Conservation (phyloP, 92 coral and sea anemone genomes). For the Zoanthus solanderi region DNA sequence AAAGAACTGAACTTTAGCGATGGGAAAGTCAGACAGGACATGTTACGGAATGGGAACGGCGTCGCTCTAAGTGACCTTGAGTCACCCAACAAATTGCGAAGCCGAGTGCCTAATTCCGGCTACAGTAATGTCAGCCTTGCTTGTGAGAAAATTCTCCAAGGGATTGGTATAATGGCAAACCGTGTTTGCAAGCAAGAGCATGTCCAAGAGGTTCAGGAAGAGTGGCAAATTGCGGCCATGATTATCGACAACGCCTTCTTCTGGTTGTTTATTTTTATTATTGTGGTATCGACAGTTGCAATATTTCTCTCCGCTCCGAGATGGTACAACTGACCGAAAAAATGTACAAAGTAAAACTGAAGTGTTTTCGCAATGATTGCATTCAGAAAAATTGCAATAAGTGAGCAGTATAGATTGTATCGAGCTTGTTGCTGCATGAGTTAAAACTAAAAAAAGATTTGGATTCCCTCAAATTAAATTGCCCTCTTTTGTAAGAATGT, state of each 20-base stretch:
- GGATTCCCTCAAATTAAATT: no score
- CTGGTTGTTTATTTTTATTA: conserved; percentile 53
- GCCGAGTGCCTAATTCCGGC: background rate
- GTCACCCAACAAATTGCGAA: conserved; percentile 10
- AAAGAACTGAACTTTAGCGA: conserved; percentile 30
- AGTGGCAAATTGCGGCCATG: conserved; percentile 65
- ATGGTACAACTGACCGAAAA: conserved; percentile 17
- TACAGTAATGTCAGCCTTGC: conserved; percentile 2
- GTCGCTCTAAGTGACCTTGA: conserved; percentile 14
- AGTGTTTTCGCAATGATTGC: no score
- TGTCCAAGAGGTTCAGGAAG: conserved; percentile 45
- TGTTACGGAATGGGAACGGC: conserved; percentile 6
- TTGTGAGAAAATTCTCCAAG: conserved; percentile 23
- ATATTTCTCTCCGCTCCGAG: conserved; percentile 46
- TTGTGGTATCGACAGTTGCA: conserved; percentile 49
- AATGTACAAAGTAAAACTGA: no score
- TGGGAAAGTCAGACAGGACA: background rate
- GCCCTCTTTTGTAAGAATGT: no score
- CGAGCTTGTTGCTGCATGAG: no score
- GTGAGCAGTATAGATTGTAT: no score
- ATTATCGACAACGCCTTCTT: conserved; percentile 63
- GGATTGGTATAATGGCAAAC: conserved; percentile 34
- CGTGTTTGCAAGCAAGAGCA: conserved; percentile 36
- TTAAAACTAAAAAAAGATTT: no score
- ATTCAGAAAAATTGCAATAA: no score